Evolutionary conservation across 2,888 invertebrate species (phyloP).

Genomic region (Trissolcus japonicus): DNA sequence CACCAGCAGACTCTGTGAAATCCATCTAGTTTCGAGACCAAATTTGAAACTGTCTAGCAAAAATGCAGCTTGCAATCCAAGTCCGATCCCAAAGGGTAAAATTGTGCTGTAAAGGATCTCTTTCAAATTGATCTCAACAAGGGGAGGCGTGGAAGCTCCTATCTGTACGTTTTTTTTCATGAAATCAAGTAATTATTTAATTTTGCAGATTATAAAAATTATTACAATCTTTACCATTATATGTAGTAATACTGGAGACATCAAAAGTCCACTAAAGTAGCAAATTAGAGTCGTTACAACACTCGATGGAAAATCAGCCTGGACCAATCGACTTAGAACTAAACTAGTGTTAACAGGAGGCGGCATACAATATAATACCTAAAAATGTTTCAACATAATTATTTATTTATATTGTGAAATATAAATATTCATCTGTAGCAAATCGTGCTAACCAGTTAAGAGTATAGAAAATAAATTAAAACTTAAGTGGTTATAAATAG

Average conservation of each 20-base stretch:
- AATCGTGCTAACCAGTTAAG: no score
- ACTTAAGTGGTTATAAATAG: no score
- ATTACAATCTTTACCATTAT: conserved; percentile 67
- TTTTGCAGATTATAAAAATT: not conserved
- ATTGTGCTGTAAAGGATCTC: conserved; percentile 71
- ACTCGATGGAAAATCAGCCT: conserved; percentile 72
- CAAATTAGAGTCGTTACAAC: conserved; percentile 70
- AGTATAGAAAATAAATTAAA: no score
- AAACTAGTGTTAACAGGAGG: conserved; percentile 72
- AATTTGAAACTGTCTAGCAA: conserved; percentile 55
- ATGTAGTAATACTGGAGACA: conserved; percentile 71
- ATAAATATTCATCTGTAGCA: no score
- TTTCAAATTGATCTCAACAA: conserved; percentile 70
- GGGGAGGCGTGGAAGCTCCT: conserved; percentile 70
- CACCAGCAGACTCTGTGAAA: conserved; percentile 67
- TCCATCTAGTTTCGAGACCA: conserved; percentile 66
- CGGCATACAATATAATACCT: conserved; percentile 74
- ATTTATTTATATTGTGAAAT: not conserved
- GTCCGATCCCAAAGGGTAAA: conserved; percentile 69
- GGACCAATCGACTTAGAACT: conserved; percentile 69
- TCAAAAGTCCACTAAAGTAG: conserved; percentile 70
- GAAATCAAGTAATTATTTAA: not conserved
- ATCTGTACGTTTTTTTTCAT: conserved; percentile 59
- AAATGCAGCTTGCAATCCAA: conserved; percentile 62
- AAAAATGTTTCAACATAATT: conserved; percentile 43